Percentiles rank a stretch among this genome's conserved stretches.
phyloP scores from a whole-genome alignment of 2,113 vertebrate species.

The Lontra canadensis region DNA sequence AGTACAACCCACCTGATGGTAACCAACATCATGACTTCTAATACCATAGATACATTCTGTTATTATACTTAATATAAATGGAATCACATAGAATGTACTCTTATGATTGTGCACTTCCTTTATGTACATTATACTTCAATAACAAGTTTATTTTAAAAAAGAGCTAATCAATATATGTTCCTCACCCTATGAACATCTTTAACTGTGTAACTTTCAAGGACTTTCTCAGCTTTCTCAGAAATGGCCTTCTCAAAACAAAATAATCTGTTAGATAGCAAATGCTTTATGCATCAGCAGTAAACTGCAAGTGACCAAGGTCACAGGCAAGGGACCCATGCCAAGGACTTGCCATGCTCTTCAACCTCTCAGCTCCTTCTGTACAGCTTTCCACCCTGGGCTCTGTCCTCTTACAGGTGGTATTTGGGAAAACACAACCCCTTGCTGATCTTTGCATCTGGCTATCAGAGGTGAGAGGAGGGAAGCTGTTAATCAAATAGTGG shows the following conservation, averaged over 20 bases:
- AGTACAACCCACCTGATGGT: background rate
- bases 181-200: background rate
- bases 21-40: background rate
- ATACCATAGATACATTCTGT: background rate
- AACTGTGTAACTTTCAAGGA: conserved; percentile 48
- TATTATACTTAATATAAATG: background rate
- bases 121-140: background rate
- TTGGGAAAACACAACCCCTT: background rate
- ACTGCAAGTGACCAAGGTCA: conserved; percentile 43
- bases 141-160: background rate
- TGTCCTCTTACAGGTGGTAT: background rate
- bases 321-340: background rate
- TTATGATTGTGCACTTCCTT: background rate
- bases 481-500: background rate
- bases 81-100: background rate
- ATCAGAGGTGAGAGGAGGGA: background rate
- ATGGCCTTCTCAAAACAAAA: conserved; percentile 34
- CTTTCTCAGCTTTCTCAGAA: conserved; percentile 32
- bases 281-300: conserved; percentile 1
- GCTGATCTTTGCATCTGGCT: background rate
- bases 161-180: background rate
- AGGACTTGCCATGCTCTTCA: background rate
- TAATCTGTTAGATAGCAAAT: background rate
- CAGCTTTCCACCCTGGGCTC: background rate
- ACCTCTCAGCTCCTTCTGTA: background rate